Percentiles rank a stretch among this genome's conserved stretches.
Evolutionary conservation across 2,888 invertebrate genomes (phyloP).

Genomic region (Papilio demoleus): DNA sequence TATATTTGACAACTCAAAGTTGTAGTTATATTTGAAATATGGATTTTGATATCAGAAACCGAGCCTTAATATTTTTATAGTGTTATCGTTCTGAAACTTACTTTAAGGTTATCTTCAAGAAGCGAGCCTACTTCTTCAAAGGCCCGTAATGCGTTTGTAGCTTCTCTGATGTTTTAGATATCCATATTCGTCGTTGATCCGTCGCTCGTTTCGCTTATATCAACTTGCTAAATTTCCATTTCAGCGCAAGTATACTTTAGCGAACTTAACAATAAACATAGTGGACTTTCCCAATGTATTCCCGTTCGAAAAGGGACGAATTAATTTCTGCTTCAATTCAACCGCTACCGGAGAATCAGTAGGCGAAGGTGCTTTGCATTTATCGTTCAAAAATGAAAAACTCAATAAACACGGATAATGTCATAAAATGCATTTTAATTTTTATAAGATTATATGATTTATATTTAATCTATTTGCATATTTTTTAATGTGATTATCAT

Average conservation of each 20-base stretch:
- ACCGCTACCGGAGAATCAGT: slow-evolving; percentile 46
- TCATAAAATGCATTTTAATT: background rate
- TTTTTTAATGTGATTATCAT: background rate
- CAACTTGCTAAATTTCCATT: background rate
- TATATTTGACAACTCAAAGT: too few species aligned
- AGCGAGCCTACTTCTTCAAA: too few species aligned
- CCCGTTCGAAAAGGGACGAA: slow-evolving; percentile 41
- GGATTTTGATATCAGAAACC: too few species aligned
- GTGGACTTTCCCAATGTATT: slow-evolving; percentile 12
- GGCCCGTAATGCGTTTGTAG: too few species aligned
- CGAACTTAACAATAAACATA: background rate
- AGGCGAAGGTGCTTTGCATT: slow-evolving; percentile 32
- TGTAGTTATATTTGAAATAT: too few species aligned
- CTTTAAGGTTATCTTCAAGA: too few species aligned
- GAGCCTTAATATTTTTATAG: too few species aligned
- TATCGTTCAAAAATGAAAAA: slow-evolving; percentile 43
- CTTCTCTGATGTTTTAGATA: too few species aligned
- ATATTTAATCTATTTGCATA: background rate
- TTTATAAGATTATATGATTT: background rate
- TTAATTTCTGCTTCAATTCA: slow-evolving; percentile 44
- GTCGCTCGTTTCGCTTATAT: too few species aligned
- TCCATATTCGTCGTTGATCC: too few species aligned
- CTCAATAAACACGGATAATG: background rate
- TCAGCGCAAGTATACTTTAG: slow-evolving; percentile 11
- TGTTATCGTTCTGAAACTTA: too few species aligned